Percentiles rank a stretch among this genome's conserved stretches.
Conservation (phyloP, 2,113 vertebrate genomes). For the Petrocephalus zakoni region DNA sequence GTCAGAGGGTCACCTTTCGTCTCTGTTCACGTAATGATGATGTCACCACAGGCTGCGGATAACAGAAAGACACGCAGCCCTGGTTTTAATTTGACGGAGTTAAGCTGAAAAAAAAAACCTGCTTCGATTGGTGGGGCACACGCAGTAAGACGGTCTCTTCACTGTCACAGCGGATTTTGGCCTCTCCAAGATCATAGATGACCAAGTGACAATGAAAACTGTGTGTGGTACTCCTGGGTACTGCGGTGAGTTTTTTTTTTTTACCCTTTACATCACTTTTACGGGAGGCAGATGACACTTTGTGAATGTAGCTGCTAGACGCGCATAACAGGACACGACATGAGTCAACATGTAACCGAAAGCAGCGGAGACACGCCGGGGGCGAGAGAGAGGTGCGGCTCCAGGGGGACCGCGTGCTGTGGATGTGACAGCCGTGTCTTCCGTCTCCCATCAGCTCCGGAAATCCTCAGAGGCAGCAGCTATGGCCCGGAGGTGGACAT, state of each 20-base stretch:
- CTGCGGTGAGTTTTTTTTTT: constrained; percentile 75
- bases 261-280: background rate
- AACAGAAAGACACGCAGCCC: background rate
- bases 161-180: constrained; percentile 74
- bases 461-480: constrained; percentile 74
- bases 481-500: constrained; percentile 84
- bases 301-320: background rate
- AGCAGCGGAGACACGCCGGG: background rate
- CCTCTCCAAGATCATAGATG: constrained; percentile 80
- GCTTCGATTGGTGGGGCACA: background rate
- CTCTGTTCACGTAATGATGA: background rate
- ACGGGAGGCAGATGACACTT: too few relatives aligned
- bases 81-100: background rate
- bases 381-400: background rate
- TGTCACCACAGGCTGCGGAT: background rate
- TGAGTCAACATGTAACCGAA: background rate
- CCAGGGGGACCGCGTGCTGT: background rate
- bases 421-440: constrained; percentile 2
- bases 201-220: constrained; percentile 83
- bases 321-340: background rate
- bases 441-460: constrained; percentile 65
- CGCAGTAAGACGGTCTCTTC: background rate
- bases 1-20: background rate
- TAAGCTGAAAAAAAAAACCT: constrained; percentile 1
- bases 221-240: constrained; percentile 82